Evolutionary conservation across 2,888 invertebrate genomes (phyloP).

Genomic region (Silvanus unidentatus): DNA sequence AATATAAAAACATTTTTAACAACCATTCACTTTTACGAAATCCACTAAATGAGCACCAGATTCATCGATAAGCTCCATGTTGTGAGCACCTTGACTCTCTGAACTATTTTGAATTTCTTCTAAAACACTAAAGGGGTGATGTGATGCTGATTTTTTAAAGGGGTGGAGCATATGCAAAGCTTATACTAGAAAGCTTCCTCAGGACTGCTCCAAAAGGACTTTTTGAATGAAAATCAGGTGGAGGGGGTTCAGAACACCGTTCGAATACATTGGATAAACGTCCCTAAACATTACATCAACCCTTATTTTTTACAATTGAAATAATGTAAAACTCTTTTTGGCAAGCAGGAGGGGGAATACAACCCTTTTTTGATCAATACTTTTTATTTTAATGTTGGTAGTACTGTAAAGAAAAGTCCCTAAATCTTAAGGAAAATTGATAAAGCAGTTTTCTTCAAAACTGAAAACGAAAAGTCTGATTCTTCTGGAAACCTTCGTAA

Average conservation of each 20-base stretch:
- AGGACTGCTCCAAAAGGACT: constrained; percentile 14
- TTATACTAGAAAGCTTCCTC: constrained; percentile 23
- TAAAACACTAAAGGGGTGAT: constrained; percentile 10
- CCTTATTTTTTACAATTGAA: constrained; percentile 19
- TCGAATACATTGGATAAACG: constrained; percentile 2
- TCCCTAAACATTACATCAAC: constrained; percentile 11
- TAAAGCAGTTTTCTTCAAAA: too few species aligned
- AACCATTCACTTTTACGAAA: too few species aligned
- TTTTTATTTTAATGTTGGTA: background rate
- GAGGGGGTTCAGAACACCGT: constrained; percentile 13
- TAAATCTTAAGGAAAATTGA: too few species aligned
- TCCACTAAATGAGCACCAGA: too few species aligned
- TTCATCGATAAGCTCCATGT: background rate
- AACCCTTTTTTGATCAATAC: constrained; percentile 16
- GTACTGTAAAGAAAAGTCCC: background rate
- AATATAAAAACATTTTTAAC: too few species aligned
- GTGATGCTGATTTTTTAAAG: constrained; percentile 21
- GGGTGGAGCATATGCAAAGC: constrained; percentile 39
- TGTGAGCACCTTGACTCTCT: constrained; percentile 3
- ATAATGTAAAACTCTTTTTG: constrained; percentile 17
- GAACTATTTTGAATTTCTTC: constrained; percentile 3
- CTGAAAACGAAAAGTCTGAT: too few species aligned
- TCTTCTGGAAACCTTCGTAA: too few species aligned
- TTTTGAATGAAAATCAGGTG: constrained; percentile 18
- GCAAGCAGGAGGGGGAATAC: constrained; percentile 10